These are phyloP conservation scores for Apodemia duryi DNA, from an alignment of 2,888 invertebrate species.

Conservation along the genomic window DNA sequence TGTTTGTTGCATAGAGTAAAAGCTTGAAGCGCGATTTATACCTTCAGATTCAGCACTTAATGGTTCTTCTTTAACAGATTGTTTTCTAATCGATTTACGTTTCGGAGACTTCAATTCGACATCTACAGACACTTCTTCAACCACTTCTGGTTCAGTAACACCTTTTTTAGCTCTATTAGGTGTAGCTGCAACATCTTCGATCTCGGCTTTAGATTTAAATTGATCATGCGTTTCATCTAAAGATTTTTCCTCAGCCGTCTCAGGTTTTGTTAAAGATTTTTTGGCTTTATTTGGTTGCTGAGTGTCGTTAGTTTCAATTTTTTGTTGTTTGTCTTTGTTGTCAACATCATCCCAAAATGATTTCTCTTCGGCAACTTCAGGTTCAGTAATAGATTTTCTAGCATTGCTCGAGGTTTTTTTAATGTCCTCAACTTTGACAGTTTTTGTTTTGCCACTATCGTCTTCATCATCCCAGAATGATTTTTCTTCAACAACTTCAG, in stretches of 20 bases:
- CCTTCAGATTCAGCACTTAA: constrained; percentile 75
- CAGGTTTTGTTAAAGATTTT: constrained; percentile 54
- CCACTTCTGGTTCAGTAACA: constrained; percentile 54
- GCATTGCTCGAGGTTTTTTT: constrained; percentile 43
- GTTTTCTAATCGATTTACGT: constrained; percentile 67
- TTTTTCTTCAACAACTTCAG: constrained; percentile 47
- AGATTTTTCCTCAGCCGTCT: constrained; percentile 52
- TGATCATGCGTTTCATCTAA: constrained; percentile 66
- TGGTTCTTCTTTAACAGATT: constrained; percentile 60
- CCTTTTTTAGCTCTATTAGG: constrained; percentile 51
- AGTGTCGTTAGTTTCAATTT: constrained; percentile 48
- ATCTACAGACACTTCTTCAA: constrained; percentile 56
- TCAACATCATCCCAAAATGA: constrained; percentile 66
- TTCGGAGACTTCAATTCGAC: constrained; percentile 58
- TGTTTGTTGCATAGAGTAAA: constrained; percentile 57
- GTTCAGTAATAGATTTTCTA: constrained; percentile 48
- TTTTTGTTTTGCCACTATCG: constrained; percentile 40
- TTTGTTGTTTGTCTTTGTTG: constrained; percentile 52
- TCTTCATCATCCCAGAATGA: constrained; percentile 57
- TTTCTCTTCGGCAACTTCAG: constrained; percentile 53
- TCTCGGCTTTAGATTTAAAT: constrained; percentile 44
- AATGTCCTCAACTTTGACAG: constrained; percentile 42
- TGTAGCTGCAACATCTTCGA: constrained; percentile 50
- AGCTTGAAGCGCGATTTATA: constrained; percentile 65
- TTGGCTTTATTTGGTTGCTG: constrained; percentile 48